phyloP scores from a whole-genome alignment of 1,140 invertebrate genomes.

The Drosophila pectinifera region DNA sequence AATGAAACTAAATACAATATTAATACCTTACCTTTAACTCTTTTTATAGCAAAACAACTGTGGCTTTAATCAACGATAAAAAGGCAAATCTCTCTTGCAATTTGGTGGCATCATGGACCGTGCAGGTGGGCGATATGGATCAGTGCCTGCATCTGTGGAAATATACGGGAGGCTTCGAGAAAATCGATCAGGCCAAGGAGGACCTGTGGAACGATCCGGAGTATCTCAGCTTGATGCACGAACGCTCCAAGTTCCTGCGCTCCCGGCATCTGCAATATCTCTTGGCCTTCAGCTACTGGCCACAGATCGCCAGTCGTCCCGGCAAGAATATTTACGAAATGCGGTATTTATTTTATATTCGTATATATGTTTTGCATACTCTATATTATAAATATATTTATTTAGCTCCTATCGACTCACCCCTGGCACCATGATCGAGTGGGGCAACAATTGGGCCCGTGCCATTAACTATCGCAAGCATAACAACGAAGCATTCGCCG shows the following conservation, averaged over 20 bases:
- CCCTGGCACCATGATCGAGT: conserved; percentile 99
- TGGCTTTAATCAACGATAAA: conserved; percentile 91
- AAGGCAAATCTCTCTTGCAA: conserved; percentile 90
- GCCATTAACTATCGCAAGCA: conserved; percentile 96
- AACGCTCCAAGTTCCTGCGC: conserved; percentile 93
- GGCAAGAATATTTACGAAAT: conserved; percentile 97
- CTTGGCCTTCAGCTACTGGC: conserved; percentile 96
- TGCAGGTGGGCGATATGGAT: conserved; percentile 98
- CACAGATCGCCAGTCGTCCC: conserved; percentile 89
- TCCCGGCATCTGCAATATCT: conserved; percentile 96
- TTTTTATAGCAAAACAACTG: conserved; percentile 91
- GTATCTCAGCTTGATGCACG: conserved; percentile 91
- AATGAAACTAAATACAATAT: neutral
- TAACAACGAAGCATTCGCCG: conserved; percentile 97
- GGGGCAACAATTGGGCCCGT: conserved; percentile 99
- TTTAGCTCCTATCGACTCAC: conserved; percentile 90
- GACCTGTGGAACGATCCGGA: conserved; percentile 90
- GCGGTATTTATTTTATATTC: conserved; percentile 86
- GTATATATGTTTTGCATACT: neutral
- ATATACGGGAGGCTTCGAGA: conserved; percentile 96
- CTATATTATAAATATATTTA: neutral
- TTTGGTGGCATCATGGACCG: conserved; percentile 93
- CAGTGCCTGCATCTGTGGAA: conserved; percentile 98
- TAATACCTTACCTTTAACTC: too few relatives aligned
- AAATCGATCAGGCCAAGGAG: conserved; percentile 92